Evolutionary conservation across 2,113 vertebrate species (phyloP), one percentile per base, ranked within the genome.

Genomic region (Antigone vipio): DNA sequence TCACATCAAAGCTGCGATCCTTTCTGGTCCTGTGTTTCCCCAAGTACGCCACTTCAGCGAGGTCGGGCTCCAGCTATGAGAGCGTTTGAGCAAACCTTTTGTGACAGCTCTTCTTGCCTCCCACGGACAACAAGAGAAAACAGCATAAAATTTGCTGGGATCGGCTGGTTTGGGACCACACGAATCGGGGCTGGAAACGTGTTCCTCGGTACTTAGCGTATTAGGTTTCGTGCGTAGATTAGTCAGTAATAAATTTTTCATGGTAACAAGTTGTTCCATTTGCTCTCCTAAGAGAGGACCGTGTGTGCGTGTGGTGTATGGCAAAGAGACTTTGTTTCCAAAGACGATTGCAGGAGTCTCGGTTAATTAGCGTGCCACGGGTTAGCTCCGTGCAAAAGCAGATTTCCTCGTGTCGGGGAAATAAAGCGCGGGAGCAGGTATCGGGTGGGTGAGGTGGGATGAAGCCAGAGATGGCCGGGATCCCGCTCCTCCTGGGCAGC

Each of bases 251-350:
- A 40, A 82, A 94, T 96, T 62, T 91, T 95, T 93, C 53, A 88
- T 83, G 59, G 56, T 42, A 81, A 94, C 89, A 86, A 85, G 78
- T 74, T 88, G 91, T 44, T 93, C 88, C 67, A n/a, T 93, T 77
- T 88, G 75, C 55, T 50, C 29, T 89, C 87, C 85, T 62, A 26
- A 26, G 88, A 82, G 89, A 16, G 74, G 52, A 44, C 1, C 1
- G 9, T 2, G 5, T 35, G 40, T 23, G 38, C 38, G 16, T 23
- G 34, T 40, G 15, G 16, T 23, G 44, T 62, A 34, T 11, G 44
- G 62, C 3, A 1, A 50, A 34, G 29, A n/a, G 45, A 21, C 24
- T 45, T 68, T 26, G 53, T 32, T 91, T 84, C 21, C 47, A 53
- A 59, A 76, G 9, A 2, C 18, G 27, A 9, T 18, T n/a, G 34